Evolutionary conservation across 2,797 vertebrate genomes (phyloP).

Genomic region (Zenarchopterus dispar): DNA sequence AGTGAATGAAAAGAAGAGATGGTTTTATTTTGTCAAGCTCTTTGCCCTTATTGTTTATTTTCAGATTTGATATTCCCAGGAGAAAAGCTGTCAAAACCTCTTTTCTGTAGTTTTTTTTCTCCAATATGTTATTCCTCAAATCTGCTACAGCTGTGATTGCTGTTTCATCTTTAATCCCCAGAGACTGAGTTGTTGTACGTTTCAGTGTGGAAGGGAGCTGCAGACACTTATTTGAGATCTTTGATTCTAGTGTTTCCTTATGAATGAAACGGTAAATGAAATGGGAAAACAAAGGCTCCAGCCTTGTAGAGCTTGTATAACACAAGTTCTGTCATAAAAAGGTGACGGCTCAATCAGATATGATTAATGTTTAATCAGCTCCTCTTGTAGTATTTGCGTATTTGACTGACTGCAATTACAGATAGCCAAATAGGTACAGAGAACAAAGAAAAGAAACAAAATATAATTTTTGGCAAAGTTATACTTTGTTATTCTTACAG

Average conservation of each 20-base stretch:
- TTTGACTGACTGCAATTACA: constrained; percentile 18
- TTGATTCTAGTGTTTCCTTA: constrained; percentile 28
- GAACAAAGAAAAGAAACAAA: too few species aligned
- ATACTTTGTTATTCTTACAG: too few species aligned
- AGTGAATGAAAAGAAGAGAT: constrained; percentile 10
- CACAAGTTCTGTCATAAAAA: constrained; percentile 14
- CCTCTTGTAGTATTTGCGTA: constrained; percentile 1
- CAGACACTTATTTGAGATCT: constrained; percentile 22
- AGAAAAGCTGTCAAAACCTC: constrained; percentile 47
- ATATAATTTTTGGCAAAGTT: background rate
- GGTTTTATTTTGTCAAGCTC: background rate
- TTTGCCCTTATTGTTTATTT: constrained; percentile 3
- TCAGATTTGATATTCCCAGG: constrained; percentile 32
- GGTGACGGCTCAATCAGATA: constrained; percentile 17
- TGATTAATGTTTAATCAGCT: constrained; percentile 22
- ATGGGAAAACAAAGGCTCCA: background rate
- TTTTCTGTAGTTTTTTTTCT: constrained; percentile 13
- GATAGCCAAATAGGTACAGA: background rate
- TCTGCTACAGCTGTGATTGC: constrained; percentile 47
- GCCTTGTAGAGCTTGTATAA: constrained; percentile 1
- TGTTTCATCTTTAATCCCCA: constrained; percentile 45
- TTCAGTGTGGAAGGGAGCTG: constrained; percentile 21
- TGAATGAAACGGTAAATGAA: constrained; percentile 28
- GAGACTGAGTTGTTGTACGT: constrained; percentile 25
- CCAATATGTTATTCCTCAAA: constrained; percentile 40